These are phyloP conservation scores for Aphidius colemani DNA, from an alignment of 2,888 invertebrate species.

Conservation along the genomic window DNA sequence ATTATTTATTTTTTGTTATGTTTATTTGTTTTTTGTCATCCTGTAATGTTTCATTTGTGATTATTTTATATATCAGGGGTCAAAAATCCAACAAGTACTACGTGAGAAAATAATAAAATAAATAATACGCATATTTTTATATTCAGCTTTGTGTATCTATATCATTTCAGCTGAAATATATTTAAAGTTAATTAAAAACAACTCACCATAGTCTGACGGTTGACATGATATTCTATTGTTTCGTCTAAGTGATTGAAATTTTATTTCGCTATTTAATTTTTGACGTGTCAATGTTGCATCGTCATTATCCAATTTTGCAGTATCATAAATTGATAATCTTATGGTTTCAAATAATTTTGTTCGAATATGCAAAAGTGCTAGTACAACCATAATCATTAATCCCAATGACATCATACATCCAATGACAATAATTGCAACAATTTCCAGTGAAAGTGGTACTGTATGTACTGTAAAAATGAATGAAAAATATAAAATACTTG, in stretches of 20 bases:
- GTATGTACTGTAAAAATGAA: constrained; percentile 30
- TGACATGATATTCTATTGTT: constrained; percentile 31
- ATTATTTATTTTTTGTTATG: constrained; percentile 31
- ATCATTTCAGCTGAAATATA: background rate
- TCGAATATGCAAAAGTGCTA: constrained; percentile 52
- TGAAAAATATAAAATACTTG: no score
- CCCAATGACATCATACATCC: constrained; percentile 52
- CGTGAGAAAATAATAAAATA: no score
- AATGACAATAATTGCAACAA: constrained; percentile 50
- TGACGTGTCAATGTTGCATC: constrained; percentile 32
- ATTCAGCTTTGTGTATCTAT: no score
- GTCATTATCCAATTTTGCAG: constrained; percentile 42
- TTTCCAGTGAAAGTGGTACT: constrained; percentile 47
- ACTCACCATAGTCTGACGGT: constrained; percentile 34
- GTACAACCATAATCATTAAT: constrained; percentile 49
- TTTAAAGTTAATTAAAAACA: background rate
- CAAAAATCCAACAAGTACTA: no score
- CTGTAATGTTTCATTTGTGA: no score
- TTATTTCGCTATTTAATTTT: constrained; percentile 34
- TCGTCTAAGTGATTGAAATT: constrained; percentile 38
- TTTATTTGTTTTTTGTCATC: constrained; percentile 20
- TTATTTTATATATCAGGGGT: no score
- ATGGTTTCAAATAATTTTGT: constrained; percentile 52
- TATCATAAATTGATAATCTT: constrained; percentile 49
- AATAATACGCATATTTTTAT: background rate